phyloP scores from a whole-genome alignment of 2,888 invertebrate genomes.

The Eilema depressum region DNA sequence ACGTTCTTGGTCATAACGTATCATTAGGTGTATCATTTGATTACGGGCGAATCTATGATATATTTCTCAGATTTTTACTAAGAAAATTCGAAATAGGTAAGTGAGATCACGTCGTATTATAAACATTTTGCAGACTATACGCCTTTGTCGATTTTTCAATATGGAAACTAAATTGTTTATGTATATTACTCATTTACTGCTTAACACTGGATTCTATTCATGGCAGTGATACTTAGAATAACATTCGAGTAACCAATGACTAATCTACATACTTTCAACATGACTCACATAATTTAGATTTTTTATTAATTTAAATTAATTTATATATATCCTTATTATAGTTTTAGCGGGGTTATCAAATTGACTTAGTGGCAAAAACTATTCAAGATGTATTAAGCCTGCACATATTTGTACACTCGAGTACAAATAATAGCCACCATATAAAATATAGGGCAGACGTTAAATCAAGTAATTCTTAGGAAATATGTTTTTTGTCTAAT shows the following conservation, averaged over 20 bases:
- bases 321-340: constrained; percentile 12
- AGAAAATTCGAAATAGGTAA: constrained; percentile 20
- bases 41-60: constrained; percentile 23
- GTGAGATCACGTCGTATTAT: constrained; percentile 32
- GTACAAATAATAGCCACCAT: not conserved
- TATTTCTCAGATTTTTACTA: constrained; percentile 18
- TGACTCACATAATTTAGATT: constrained; percentile 25
- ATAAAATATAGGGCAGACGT: not conserved
- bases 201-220: constrained; percentile 17
- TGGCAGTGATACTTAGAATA: constrained; percentile 47
- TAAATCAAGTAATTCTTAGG: not conserved
- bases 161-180: constrained; percentile 7
- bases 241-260: constrained; percentile 13
- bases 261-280: constrained; percentile 18
- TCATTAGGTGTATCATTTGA: constrained; percentile 13
- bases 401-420: not conserved
- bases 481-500: not conserved
- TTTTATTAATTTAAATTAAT: constrained; percentile 10
- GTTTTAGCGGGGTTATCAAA: constrained; percentile 14
- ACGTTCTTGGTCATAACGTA: constrained; percentile 17
- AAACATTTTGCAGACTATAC: constrained; percentile 25
- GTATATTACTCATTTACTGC: constrained; percentile 22
- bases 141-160: constrained; percentile 20
- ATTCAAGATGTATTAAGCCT: not conserved
- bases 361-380: constrained; percentile 16